phyloP scores from a whole-genome alignment of 2,113 vertebrate species.

The Casuarius casuarius region DNA sequence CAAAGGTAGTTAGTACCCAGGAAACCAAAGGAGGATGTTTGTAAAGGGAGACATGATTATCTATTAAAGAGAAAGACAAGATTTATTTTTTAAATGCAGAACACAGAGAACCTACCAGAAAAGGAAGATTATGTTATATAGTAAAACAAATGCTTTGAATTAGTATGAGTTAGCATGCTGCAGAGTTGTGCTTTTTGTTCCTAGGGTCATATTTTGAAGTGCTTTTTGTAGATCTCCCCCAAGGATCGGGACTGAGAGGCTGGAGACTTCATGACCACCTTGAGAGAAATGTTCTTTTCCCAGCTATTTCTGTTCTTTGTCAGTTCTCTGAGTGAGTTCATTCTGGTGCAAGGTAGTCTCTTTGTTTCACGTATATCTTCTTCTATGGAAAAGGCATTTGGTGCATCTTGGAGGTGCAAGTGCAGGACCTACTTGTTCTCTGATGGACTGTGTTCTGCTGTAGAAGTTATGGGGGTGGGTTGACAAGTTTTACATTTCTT shows the following conservation, averaged over 20 bases:
- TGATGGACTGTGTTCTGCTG: background rate
- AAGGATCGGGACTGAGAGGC: background rate
- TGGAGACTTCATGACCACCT: background rate
- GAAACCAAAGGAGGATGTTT: background rate
- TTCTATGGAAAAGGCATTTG: background rate
- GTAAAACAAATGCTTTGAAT: background rate
- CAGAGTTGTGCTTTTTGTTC: background rate
- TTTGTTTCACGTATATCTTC: background rate
- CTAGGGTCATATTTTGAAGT: background rate
- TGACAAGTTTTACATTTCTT: background rate
- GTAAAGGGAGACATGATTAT: background rate
- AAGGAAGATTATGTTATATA: background rate
- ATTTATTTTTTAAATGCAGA: background rate
- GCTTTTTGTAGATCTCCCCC: background rate
- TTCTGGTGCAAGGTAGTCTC: background rate
- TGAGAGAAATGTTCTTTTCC: background rate
- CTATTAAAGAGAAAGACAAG: background rate
- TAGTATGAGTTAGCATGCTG: background rate
- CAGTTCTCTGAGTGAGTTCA: rapidly evolving
- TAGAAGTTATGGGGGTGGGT: too few relatives aligned
- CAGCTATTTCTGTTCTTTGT: background rate
- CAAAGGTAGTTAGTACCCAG: background rate
- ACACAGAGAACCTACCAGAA: background rate
- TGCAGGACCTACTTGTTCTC: background rate
- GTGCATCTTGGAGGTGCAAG: background rate